phyloP scores from a whole-genome alignment of 2,888 invertebrate genomes.

The Xanthorhoe spadicearia region DNA sequence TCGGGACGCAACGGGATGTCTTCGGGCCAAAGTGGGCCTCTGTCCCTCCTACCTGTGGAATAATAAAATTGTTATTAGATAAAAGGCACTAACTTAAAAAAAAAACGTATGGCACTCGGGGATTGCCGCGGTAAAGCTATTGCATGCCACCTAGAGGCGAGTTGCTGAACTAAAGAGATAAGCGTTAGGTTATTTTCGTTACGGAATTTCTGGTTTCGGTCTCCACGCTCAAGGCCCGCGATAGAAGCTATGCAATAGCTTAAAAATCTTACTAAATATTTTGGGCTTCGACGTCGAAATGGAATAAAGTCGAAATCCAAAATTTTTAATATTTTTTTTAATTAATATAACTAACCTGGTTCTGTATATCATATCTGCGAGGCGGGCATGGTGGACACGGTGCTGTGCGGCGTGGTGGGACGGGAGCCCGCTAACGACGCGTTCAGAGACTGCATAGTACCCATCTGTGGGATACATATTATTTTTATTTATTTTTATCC shows the following conservation, averaged over 20 bases:
- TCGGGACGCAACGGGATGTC: conserved; percentile 26
- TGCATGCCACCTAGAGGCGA: no score
- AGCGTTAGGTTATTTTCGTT: no score
- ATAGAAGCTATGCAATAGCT: no score
- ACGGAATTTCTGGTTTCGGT: no score
- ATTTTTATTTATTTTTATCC: background rate
- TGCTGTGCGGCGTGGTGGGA: conserved; percentile 95
- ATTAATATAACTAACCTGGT: conserved; percentile 24
- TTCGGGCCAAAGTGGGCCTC: conserved; percentile 38
- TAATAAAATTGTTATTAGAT: background rate
- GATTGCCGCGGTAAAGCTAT: no score
- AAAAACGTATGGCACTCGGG: background rate
- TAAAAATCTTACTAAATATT: no score
- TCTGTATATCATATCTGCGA: conserved; percentile 81
- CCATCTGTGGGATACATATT: conserved; percentile 87
- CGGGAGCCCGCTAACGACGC: conserved; percentile 95
- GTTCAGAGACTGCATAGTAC: conserved; percentile 95
- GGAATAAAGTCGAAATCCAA: no score
- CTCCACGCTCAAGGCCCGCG: no score
- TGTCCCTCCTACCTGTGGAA: conserved; percentile 23
- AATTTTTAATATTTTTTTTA: no score
- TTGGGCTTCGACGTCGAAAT: no score
- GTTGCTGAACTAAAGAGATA: no score
- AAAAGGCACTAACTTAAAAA: background rate
- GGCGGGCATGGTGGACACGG: conserved; percentile 94